Evolutionary conservation across 2,113 vertebrate genomes (phyloP), one percentile per base, ranked within the genome.

Genomic region (Callaeas wilsoni): DNA sequence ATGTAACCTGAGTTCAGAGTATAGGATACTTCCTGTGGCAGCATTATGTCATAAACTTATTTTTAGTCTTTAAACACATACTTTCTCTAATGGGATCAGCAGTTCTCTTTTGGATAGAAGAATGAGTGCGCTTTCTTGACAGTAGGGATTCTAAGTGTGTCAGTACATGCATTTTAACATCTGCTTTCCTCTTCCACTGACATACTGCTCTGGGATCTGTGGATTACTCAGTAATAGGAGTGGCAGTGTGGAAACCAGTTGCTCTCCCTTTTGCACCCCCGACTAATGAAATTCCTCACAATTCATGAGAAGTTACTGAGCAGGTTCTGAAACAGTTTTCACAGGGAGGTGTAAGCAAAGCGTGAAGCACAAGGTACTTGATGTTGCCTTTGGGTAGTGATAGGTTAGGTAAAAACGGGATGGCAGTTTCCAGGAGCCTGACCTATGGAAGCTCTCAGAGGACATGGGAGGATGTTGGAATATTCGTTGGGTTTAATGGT

Each of bases 1-100:
- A 16, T 52, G 64, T 86, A 94, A 95, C 52, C 30, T 12, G 71
- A 94, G 68, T 86, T 94, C 76, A 74, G 88, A 46, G 55, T 86
- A 88, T 93, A 86, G 59, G 59, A 81, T 86, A 70, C 75, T 96
- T 96, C 86, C 92, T 89, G 60, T 89, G 60, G 73, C 75, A 93
- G 59, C 70, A 46, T 80, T 91, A 79, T 52, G 85, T 95, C 78
- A 91, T 83, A 13, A 39, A 50, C 33, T 50, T 96, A 90, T 92
- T 95, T 96, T 96, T 93, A 97, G 92, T 56, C 63, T n/a, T 90
- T 70, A 63, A 93, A 86, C 25, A 27, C 19, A 20, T 69, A 20
- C 50, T 65, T 95, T 65, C 26, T 86, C 22, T 92, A 84, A 81
- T 78, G 56, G 30, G 5, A 80, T 74, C 63, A 67, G 50, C 76